A percentile compares a stretch with the other conserved stretches of the same genome.
Conservation (phyloP, 2,888 invertebrate genomes). For the Epistrophella euchroma region DNA sequence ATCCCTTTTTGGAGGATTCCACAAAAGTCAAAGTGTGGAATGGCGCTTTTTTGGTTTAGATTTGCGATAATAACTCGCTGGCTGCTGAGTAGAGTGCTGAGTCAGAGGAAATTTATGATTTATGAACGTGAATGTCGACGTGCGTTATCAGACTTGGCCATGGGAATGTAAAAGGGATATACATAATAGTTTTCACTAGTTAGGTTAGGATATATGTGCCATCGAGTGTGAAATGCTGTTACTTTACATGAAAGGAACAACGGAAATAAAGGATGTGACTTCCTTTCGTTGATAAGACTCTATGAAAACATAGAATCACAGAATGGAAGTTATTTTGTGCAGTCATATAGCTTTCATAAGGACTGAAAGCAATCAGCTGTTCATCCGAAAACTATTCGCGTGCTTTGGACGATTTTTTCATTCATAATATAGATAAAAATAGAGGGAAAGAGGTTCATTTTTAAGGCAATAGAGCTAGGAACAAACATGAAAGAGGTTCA, state of each 20-base stretch:
- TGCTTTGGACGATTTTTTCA: not conserved
- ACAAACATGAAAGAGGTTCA: not conserved
- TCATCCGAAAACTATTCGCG: not conserved
- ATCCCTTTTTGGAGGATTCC: slow-evolving; percentile 17
- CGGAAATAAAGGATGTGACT: slow-evolving; percentile 66
- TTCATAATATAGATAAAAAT: not conserved
- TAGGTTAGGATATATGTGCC: slow-evolving; percentile 5
- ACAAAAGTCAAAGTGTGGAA: not conserved
- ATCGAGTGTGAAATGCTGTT: slow-evolving; percentile 47
- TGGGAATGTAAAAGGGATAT: slow-evolving; percentile 57
- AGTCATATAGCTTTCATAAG: not conserved
- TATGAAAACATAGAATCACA: slow-evolving; percentile 5
- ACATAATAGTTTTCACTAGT: slow-evolving; percentile 15
- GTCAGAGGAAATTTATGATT: slow-evolving; percentile 65
- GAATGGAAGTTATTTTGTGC: slow-evolving; percentile 9
- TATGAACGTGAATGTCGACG: slow-evolving; percentile 60
- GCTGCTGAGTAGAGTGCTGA: slow-evolving; percentile 59
- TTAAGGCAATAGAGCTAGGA: not conserved
- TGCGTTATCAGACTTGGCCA: slow-evolving; percentile 55
- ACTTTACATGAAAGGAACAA: slow-evolving; percentile 33
- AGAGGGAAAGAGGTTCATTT: not conserved
- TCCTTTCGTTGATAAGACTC: slow-evolving; percentile 56
- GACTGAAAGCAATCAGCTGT: slow-evolving; percentile 2
- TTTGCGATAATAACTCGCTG: slow-evolving; percentile 14
- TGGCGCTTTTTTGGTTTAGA: slow-evolving; percentile 10